phyloP scores from a whole-genome alignment of 1,140 invertebrate species.

The Apis mellifera region DNA sequence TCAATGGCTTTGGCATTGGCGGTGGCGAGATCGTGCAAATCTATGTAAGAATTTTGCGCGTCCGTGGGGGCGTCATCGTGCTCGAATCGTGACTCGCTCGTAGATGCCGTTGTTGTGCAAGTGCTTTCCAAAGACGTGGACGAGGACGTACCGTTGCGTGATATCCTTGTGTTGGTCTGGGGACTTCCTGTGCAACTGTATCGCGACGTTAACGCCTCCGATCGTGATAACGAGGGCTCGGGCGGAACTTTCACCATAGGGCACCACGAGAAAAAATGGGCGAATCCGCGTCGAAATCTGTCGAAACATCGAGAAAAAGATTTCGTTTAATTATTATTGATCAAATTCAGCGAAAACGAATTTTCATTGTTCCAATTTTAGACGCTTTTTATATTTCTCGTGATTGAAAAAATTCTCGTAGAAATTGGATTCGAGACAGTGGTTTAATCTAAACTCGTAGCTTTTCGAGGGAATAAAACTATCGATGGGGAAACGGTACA shows the following conservation, averaged over 20 bases:
- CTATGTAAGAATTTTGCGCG: conserved; percentile 42
- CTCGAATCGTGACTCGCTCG: conserved; percentile 66
- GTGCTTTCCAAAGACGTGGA: conserved; percentile 68
- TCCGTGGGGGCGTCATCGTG: conserved; percentile 30
- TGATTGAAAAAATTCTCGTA: background rate
- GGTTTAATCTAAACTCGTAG: background rate
- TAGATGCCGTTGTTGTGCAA: conserved; percentile 65
- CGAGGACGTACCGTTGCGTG: conserved; percentile 85
- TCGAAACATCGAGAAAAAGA: conserved; percentile 43
- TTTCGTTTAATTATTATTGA: background rate
- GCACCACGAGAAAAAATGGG: conserved; percentile 92
- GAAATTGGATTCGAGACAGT: background rate
- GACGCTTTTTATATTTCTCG: background rate
- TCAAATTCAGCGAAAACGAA: background rate
- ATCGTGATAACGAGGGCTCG: conserved; percentile 81
- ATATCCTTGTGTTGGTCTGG: conserved; percentile 85
- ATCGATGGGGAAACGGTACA: background rate
- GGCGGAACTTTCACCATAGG: conserved; percentile 87
- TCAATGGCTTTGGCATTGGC: background rate
- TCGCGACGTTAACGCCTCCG: conserved; percentile 86
- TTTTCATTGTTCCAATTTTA: background rate
- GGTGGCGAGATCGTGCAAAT: conserved; percentile 36
- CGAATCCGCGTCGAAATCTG: conserved; percentile 94
- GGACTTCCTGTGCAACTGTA: conserved; percentile 88
- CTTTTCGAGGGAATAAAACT: background rate